Percentiles rank a stretch among this genome's conserved stretches.
Evolutionary conservation across 2,888 invertebrate genomes (phyloP).

Genomic region (Terebella lapidaria): DNA sequence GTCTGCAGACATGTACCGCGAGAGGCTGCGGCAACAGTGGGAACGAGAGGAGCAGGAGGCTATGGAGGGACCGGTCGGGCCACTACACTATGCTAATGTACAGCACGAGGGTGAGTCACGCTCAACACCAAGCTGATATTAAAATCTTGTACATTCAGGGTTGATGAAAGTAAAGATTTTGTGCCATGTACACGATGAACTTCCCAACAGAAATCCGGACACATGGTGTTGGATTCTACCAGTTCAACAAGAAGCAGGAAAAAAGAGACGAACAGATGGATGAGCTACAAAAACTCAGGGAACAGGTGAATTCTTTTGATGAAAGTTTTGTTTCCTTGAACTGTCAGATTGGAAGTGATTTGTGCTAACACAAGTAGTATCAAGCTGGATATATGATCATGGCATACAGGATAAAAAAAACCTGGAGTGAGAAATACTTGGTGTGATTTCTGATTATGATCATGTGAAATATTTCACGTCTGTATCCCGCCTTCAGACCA

Average conservation of each 20-base stretch:
- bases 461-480: too few relatives aligned
- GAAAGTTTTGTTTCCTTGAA: too few relatives aligned
- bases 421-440: too few relatives aligned
- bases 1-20: conserved; percentile 63
- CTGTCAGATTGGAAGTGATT: too few relatives aligned
- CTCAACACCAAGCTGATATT: background rate
- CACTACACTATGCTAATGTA: conserved; percentile 86
- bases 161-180: background rate
- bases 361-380: too few relatives aligned
- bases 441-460: too few relatives aligned
- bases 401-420: too few relatives aligned
- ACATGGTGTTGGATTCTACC: conserved; percentile 88
- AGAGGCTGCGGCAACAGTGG: conserved; percentile 69
- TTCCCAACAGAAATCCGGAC: conserved; percentile 72
- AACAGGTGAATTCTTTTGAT: conserved; percentile 42
- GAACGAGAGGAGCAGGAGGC: conserved; percentile 67
- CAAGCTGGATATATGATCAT: too few relatives aligned
- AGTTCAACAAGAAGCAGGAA: conserved; percentile 80
- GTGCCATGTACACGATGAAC: background rate
- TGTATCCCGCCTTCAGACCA: conserved; percentile 44
- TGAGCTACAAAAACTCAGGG: conserved; percentile 66
- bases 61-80: conserved; percentile 57
- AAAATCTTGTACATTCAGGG: background rate
- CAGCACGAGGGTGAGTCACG: conserved; percentile 69
- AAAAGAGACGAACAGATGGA: conserved; percentile 76